Percentiles rank a stretch among this genome's conserved stretches.
These are phyloP conservation scores for Thera britannica DNA, from an alignment of 2,888 invertebrate genomes.

Conservation along the genomic window DNA sequence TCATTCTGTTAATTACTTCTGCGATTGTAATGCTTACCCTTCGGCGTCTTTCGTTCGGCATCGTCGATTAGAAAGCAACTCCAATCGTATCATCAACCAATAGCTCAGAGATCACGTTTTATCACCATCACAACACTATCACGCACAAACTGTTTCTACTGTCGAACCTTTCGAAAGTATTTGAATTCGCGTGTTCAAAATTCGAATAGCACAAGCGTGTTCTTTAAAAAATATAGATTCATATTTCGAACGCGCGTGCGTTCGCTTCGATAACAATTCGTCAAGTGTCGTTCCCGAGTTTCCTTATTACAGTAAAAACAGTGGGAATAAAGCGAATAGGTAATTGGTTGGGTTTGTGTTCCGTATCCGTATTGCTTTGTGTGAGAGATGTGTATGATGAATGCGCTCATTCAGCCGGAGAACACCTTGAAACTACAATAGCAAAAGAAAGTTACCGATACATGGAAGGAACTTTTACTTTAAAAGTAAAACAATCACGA, in stretches of 20 bases:
- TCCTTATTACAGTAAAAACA: slow-evolving; percentile 51
- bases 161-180: slow-evolving; percentile 7
- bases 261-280: slow-evolving; percentile 48
- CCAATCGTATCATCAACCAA: slow-evolving; percentile 50
- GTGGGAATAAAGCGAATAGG: slow-evolving; percentile 45
- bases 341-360: slow-evolving; percentile 43
- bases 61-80: slow-evolving; percentile 43
- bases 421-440: slow-evolving; percentile 19
- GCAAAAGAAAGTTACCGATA: slow-evolving; percentile 27
- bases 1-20: too few relatives aligned
- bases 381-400: slow-evolving; percentile 28
- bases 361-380: slow-evolving; percentile 59
- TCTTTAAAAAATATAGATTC: slow-evolving; percentile 3
- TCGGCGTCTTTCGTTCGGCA: slow-evolving; percentile 67
- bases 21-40: slow-evolving; percentile 55
- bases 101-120: slow-evolving; percentile 40
- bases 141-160: slow-evolving; percentile 28
- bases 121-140: slow-evolving; percentile 41
- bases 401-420: slow-evolving; percentile 14
- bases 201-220: slow-evolving; percentile 5
- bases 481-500: slow-evolving; percentile 18
- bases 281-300: slow-evolving; percentile 54
- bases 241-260: slow-evolving; percentile 49
- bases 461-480: slow-evolving; percentile 22
- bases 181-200: slow-evolving; percentile 6